These are phyloP conservation scores for Antennarius maculatus DNA, from an alignment of 2,797 vertebrate species.

Conservation along the genomic window DNA sequence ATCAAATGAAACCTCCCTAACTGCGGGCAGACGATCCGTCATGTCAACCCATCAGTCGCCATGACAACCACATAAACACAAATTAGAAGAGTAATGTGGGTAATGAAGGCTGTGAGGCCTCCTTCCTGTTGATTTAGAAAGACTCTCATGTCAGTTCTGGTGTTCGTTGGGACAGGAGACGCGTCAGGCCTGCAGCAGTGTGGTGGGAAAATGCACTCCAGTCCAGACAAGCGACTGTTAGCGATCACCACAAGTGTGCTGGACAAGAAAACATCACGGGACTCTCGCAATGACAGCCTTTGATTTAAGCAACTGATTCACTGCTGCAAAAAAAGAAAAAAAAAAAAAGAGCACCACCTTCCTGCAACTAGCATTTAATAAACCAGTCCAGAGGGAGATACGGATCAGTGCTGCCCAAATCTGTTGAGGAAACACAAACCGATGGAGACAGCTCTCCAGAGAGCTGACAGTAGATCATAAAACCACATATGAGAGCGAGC, in stretches of 20 bases:
- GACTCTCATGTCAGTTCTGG: slow-evolving; percentile 2
- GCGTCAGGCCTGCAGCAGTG: slow-evolving; percentile 9
- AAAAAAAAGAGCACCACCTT: no score
- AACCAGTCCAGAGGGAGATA: no score
- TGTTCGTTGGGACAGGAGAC: slow-evolving; percentile 15
- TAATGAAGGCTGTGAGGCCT: not conserved
- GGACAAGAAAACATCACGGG: no score
- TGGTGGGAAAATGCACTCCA: slow-evolving; percentile 4
- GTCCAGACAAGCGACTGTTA: slow-evolving; percentile 21
- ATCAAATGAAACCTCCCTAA: no score
- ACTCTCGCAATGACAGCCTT: not conserved
- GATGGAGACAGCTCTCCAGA: slow-evolving; percentile 6
- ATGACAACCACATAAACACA: not conserved
- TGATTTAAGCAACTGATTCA: not conserved
- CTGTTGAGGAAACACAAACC: slow-evolving; percentile 8
- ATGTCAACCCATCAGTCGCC: not conserved
- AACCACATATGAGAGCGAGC: slow-evolving; percentile 42
- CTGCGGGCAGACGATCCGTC: no score
- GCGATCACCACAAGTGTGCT: slow-evolving; percentile 11
- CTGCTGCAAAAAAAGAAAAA: not conserved
- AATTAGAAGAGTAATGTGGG: not conserved
- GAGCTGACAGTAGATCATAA: slow-evolving; percentile 28
- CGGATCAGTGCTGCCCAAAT: not conserved
- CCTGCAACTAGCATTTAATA: not conserved
- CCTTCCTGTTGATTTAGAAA: slow-evolving; percentile 8